Percentiles rank a stretch among this genome's conserved stretches.
These are phyloP conservation scores for Pardalotus punctatus DNA, from an alignment of 2,113 vertebrate species.

Conservation along the genomic window DNA sequence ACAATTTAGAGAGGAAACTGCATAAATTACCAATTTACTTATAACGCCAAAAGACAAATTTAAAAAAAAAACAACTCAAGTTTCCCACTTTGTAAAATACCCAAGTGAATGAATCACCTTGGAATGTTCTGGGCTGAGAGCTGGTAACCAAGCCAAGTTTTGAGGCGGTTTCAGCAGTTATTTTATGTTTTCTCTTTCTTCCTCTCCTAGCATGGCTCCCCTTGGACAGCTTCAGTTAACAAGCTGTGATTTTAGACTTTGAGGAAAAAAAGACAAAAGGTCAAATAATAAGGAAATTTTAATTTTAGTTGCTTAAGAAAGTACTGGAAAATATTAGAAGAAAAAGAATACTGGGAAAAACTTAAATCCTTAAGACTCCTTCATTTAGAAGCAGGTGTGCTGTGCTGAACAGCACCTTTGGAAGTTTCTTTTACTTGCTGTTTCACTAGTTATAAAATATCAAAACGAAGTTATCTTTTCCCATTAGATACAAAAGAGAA, in stretches of 20 bases:
- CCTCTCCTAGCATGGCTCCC: background rate
- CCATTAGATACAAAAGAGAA: background rate
- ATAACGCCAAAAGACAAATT: background rate
- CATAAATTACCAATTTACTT: background rate
- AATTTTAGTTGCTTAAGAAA: background rate
- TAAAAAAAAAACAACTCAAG: accelerated
- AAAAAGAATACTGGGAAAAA: background rate
- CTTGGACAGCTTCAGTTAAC: background rate
- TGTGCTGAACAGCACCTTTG: background rate
- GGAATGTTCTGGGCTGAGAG: background rate
- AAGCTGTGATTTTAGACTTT: background rate
- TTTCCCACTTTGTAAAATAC: background rate
- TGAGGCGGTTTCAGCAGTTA: background rate
- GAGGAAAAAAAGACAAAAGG: background rate
- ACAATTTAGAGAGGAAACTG: background rate
- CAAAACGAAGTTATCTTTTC: background rate
- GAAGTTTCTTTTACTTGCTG: background rate
- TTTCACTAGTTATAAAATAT: background rate
- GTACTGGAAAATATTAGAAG: background rate
- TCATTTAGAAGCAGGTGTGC: background rate
- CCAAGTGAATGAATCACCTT: background rate
- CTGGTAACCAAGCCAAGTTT: background rate
- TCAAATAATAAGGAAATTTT: background rate
- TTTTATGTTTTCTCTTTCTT: background rate
- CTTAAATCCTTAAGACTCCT: background rate